Evolutionary conservation across 2,888 invertebrate species (phyloP), one percentile per base, ranked within the genome.

Genomic region (Aporophyla lueneburgensis): DNA sequence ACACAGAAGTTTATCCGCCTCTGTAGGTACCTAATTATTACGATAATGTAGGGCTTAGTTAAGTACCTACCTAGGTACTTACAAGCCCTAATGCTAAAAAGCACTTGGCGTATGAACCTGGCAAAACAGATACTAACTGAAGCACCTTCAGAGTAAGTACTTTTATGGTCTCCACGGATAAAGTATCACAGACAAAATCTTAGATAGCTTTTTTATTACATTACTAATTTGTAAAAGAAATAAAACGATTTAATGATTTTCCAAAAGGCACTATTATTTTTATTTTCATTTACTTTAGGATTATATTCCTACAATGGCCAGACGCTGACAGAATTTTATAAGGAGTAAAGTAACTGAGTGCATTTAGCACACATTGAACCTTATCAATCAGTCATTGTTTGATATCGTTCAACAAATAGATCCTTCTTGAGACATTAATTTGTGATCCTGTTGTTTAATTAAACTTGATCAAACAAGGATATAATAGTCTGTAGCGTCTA

Each of bases 401-500:
- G 68, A 61, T 69, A 62, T 67, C 53, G 51, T n/a, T 82, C 24
- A 83, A 70, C 73, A 70, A 66, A 58, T 33, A 83, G 19, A 78
- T 73, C 70, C 46, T 12, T 3, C 33, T 49, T 59, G 21, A 73
- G 67, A 66, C 27, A 58, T 70, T 66, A 58, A 53, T 59, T 53
- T 58, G 19, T 24, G 46, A 61, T 19, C 46, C 61, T 21, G 40
- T 33, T 54, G 21, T 58, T 67, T 71, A 83, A 83, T 78, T 83
- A 78, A 73, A 78, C 83, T 68, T 56, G 43, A 54, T 71, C 63
- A 62, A 78, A 79, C 84, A 65, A 51, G 43, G 59, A 69, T 56
- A 19, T 71, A 43, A 59, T 59, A 21, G n/a, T 61, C 6, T 61
- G 43, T 51, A 68, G n/a, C 33, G 51, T 12, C 6, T 82, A 71